Evolutionary conservation across 2,797 vertebrate genomes (phyloP).

Genomic region (Spea hammondii): DNA sequence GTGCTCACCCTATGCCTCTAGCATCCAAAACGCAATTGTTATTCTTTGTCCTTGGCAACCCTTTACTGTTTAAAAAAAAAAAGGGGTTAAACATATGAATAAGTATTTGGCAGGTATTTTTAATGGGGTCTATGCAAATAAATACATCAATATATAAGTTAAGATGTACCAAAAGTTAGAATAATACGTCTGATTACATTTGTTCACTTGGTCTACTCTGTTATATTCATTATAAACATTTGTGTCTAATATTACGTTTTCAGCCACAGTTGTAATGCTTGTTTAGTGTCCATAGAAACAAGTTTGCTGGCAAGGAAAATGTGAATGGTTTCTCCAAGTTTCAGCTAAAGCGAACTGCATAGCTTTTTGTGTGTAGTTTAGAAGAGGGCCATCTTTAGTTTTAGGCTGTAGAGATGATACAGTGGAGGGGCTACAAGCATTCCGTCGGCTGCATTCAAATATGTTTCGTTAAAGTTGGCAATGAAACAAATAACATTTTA

Average conservation of each 20-base stretch:
- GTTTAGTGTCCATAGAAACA: conserved; percentile 49
- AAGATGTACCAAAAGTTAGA: conserved; percentile 13
- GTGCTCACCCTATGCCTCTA: too few species aligned
- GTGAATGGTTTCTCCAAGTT: conserved; percentile 38
- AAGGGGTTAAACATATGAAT: background rate
- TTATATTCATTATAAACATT: conserved; percentile 45
- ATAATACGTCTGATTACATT: conserved; percentile 42
- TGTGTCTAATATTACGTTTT: conserved; percentile 40
- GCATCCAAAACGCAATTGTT: too few species aligned
- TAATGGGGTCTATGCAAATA: background rate
- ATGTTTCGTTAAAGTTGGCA: too few species aligned
- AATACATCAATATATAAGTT: background rate
- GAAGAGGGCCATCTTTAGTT: conserved; percentile 43
- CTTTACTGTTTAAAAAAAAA: too few species aligned
- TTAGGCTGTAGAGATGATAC: conserved; percentile 11
- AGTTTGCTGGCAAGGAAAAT: conserved; percentile 41
- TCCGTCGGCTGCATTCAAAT: background rate
- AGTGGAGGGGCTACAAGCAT: background rate
- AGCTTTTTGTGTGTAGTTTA: conserved; percentile 30
- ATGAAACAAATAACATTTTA: too few species aligned
- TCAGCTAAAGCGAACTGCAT: conserved; percentile 32
- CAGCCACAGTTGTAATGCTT: conserved; percentile 41
- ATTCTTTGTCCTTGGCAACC: too few species aligned
- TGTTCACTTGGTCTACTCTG: conserved; percentile 20
- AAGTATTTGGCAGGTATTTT: background rate